Percentiles rank a stretch among this genome's conserved stretches.
Evolutionary conservation across 2,797 vertebrate genomes (phyloP).

Genomic region (Sitta carolinensis): DNA sequence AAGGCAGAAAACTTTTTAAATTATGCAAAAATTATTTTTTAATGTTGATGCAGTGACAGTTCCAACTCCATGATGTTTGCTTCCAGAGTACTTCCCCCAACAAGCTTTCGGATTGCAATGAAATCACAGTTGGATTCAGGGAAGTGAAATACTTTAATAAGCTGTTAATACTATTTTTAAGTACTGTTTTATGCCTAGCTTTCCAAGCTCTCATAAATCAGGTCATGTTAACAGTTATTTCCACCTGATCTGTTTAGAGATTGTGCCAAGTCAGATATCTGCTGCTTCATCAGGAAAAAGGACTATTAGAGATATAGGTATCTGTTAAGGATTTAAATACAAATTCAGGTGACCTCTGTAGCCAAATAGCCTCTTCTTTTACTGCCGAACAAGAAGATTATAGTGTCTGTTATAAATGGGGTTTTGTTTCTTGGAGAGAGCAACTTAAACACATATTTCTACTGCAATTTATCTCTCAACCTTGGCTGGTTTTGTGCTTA

Average conservation of each 20-base stretch:
- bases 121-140: background rate
- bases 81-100: background rate
- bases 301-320: background rate
- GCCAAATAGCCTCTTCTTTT: background rate
- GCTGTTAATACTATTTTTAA: background rate
- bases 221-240: background rate
- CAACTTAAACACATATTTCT: background rate
- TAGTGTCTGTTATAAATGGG: background rate
- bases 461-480: background rate
- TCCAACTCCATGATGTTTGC: background rate
- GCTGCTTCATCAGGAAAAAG: background rate
- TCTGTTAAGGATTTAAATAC: background rate
- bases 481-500: background rate
- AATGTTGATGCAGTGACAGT: background rate
- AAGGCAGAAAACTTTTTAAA: background rate
- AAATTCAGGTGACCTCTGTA: background rate
- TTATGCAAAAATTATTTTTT: background rate
- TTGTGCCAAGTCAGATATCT: background rate
- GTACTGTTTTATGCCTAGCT: background rate
- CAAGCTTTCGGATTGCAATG: background rate
- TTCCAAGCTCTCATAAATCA: background rate
- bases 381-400: background rate
- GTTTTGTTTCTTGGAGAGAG: fast-evolving
- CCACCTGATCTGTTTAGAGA: background rate
- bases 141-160: background rate